Evolutionary conservation across 2,888 invertebrate genomes (phyloP).

Genomic region (Penaeus monodon): DNA sequence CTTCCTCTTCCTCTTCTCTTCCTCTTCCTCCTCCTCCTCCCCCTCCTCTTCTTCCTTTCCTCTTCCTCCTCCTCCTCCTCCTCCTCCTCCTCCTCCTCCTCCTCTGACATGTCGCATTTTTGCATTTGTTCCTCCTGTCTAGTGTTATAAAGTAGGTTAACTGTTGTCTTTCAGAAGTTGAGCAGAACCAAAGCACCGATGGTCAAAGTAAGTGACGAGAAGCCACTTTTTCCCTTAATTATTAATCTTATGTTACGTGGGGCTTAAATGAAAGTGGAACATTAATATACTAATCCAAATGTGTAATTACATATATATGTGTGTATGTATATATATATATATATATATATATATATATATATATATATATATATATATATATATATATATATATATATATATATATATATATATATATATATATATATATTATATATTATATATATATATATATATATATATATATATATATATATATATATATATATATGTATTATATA

Average conservation of each 20-base stretch:
- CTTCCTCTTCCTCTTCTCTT: neutral
- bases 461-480: too few species aligned
- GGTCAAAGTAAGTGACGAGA: slow-evolving; percentile 45
- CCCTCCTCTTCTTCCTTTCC: too few species aligned
- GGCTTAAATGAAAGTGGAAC: neutral
- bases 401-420: neutral
- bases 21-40: too few species aligned
- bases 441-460: too few species aligned
- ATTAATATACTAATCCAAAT: neutral
- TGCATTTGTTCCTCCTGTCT: too few species aligned
- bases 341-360: slow-evolving; percentile 4
- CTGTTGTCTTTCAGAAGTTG: slow-evolving; percentile 54
- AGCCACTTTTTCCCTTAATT: neutral
- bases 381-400: neutral
- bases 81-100: neutral
- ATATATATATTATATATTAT: too few species aligned
- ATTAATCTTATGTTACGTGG: neutral
- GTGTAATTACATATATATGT: slow-evolving; percentile 1
- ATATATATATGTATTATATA: too few species aligned
- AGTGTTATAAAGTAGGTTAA: neutral
- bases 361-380: neutral
- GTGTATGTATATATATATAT: slow-evolving; percentile 13
- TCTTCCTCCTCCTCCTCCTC: too few species aligned
- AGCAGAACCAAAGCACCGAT: slow-evolving; percentile 44
- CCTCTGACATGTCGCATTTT: neutral